Conservation (phyloP, 1,140 invertebrate genomes). For the Elysia chlorotica region DNA sequence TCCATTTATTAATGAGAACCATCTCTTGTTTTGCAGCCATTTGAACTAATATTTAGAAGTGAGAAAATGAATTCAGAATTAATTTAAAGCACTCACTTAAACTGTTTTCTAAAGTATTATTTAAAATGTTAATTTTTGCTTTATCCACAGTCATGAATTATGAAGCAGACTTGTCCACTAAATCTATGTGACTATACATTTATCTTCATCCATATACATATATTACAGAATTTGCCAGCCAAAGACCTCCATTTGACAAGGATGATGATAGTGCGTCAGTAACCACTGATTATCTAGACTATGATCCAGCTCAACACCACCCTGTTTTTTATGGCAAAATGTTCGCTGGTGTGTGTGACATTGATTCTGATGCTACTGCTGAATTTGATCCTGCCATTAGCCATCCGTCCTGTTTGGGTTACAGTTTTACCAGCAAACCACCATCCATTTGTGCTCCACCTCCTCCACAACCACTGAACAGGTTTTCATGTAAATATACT, state of each 20-base stretch:
- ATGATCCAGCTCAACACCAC: conserved; percentile 55
- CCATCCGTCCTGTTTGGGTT: conserved; percentile 59
- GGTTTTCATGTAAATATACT: conserved; percentile 47
- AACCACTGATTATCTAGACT: conserved; percentile 52
- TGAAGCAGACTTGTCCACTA: no score
- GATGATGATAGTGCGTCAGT: conserved; percentile 50
- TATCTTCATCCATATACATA: no score
- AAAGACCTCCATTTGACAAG: background rate
- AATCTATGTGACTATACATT: no score
- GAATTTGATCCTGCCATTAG: conserved; percentile 50
- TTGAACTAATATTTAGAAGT: no score
- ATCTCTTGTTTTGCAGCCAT: no score
- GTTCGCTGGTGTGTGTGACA: conserved; percentile 39
- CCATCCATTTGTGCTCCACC: conserved; percentile 37
- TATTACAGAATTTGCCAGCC: conserved; percentile 4
- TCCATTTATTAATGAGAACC: no score
- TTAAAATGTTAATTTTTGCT: no score
- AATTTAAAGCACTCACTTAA: no score
- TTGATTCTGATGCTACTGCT: conserved; percentile 38
- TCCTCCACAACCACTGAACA: conserved; percentile 43
- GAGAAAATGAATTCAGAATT: no score
- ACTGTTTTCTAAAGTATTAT: no score
- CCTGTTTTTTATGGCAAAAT: conserved; percentile 60
- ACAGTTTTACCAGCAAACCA: conserved; percentile 52
- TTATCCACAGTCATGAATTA: no score